phyloP scores from a whole-genome alignment of 2,113 vertebrate genomes.

The Ramphastos sulfuratus region DNA sequence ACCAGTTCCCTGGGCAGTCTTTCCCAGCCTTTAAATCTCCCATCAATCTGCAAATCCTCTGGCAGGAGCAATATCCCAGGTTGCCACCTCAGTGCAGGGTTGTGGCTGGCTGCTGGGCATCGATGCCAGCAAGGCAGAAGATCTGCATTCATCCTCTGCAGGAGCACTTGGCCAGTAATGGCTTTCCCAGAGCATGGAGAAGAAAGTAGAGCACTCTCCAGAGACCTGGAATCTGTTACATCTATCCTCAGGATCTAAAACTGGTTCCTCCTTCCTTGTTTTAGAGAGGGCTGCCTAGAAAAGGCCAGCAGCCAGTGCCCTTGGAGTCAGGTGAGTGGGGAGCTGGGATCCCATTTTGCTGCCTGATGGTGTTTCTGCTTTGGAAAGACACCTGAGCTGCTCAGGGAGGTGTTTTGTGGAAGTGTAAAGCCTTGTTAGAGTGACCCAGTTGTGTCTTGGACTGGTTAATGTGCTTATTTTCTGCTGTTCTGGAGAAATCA shows the following conservation, averaged over 20 bases:
- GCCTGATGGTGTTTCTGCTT: background rate
- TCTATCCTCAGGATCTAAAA: background rate
- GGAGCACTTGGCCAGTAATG: background rate
- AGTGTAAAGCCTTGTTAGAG: background rate
- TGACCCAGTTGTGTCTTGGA: background rate
- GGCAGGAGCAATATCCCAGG: background rate
- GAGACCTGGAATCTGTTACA: background rate
- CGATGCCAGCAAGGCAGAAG: too few relatives aligned
- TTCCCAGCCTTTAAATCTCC: too few relatives aligned
- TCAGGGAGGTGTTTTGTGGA: background rate
- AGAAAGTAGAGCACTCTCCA: background rate
- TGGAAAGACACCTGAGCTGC: background rate
- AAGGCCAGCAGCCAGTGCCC: background rate
- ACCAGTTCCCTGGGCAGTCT: too few relatives aligned
- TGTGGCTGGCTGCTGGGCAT: background rate
- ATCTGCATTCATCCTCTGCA: accelerated
- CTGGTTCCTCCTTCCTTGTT: background rate
- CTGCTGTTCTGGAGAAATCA: background rate
- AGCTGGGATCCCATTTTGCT: background rate
- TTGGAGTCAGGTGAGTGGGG: background rate
- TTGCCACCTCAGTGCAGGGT: background rate
- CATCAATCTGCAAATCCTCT: accelerated
- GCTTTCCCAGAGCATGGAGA: background rate
- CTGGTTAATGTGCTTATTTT: accelerated
- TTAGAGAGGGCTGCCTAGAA: background rate